Base-by-base conservation (phyloP, 2,888 invertebrate genomes). In the Zele albiditarsus region DNA sequence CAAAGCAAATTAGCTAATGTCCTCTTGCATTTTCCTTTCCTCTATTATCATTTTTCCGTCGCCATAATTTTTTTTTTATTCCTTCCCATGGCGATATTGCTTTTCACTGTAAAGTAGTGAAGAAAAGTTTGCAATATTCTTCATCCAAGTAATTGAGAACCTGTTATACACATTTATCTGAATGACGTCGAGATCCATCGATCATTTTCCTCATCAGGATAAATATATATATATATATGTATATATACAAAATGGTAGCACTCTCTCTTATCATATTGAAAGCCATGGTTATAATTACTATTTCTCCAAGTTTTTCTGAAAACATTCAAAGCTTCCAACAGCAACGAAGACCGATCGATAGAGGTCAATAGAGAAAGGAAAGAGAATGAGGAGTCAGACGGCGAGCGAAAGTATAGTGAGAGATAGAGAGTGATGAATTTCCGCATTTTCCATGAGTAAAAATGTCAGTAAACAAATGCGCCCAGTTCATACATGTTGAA, bases 1-100 rank as follows among this genome's bases (percentile, higher is more conserved):
- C 72, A 60, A 66, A 68, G 76, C 68, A 77, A 76, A 76, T 80
- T 78, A 75, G 74, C 72, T 77, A 71, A 76, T 78, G 76, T 78
- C 60, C 49, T 46, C 69, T 25, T 28, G 27, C 63, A 16, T 33
- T 46, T 46, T 46, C n/a, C 5, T 53, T 53, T 53, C 20, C 8
- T 53, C 8, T 53, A 53, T 20, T 38, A 20, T 53, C 8, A 20
- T 53, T 53, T 10, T 53, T 57, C 28, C n/a, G 46, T 71, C 38
- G 12, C 38, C 12, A 12, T 16, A 33, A 31, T 57, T 63, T 76
- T 76, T 69, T 58, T 57, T 65, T 12, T 28, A 46, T 16, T 63
- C 33, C 25, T 12, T 25, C 10, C 31, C 27, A 33, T 38, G 23
- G 5, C 23, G 28, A 67, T 58, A 58, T 46, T 69, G 10, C 28